Evolutionary conservation across 1,140 invertebrate species (phyloP).

Genomic region (Monomorium pharaonis): DNA sequence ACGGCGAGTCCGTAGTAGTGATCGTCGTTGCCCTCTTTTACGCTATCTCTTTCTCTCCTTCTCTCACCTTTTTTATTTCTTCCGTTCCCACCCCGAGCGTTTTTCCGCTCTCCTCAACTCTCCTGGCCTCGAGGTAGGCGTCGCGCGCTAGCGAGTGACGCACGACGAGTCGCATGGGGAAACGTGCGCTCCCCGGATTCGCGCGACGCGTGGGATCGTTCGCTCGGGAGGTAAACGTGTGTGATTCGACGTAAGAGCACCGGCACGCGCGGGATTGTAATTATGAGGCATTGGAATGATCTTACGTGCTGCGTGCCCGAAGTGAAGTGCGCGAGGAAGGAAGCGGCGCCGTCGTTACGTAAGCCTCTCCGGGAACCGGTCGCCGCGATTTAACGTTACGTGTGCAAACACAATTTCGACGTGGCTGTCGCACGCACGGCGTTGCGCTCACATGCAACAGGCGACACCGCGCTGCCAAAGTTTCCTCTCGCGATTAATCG

Average conservation of each 20-base stretch:
- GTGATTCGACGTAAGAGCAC: too few species aligned
- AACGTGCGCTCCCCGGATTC: conserved; percentile 38
- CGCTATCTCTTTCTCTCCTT: neutral
- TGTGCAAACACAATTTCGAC: conserved; percentile 50
- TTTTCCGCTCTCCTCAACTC: conserved; percentile 55
- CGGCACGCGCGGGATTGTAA: too few species aligned
- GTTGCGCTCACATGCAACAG: conserved; percentile 79
- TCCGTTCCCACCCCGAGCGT: conserved; percentile 44
- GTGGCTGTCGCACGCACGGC: conserved; percentile 52
- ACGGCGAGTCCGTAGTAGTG: conserved; percentile 30
- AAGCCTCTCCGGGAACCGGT: neutral
- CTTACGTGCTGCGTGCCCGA: conserved; percentile 9
- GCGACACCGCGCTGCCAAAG: conserved; percentile 80
- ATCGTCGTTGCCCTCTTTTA: conserved; percentile 25
- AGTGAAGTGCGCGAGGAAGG: conserved; percentile 32
- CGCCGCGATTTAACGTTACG: neutral
- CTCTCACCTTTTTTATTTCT: conserved; percentile 44
- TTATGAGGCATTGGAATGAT: neutral
- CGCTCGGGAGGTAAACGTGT: too few species aligned
- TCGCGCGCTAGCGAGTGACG: conserved; percentile 55
- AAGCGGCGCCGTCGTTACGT: neutral
- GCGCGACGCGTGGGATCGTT: neutral
- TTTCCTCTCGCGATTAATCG: conserved; percentile 82
- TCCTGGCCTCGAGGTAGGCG: conserved; percentile 45
- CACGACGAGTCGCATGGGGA: conserved; percentile 49